These are phyloP conservation scores for Plemyria rubiginata DNA, from an alignment of 2,888 invertebrate genomes.

Conservation along the genomic window DNA sequence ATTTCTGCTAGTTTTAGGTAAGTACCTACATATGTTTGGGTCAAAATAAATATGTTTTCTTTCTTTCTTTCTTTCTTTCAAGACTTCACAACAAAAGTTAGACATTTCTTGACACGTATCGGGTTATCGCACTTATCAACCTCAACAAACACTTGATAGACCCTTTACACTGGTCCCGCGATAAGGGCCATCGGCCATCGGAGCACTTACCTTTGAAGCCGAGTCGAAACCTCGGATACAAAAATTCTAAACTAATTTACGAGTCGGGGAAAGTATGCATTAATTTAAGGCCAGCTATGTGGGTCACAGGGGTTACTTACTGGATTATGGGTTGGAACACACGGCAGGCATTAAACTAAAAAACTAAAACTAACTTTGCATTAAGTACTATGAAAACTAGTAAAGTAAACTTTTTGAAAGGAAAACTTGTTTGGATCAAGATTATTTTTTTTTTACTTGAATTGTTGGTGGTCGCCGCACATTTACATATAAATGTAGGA, in stretches of 20 bases:
- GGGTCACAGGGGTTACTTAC: conserved; percentile 40
- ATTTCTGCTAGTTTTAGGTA: too few relatives aligned
- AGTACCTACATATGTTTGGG: too few relatives aligned
- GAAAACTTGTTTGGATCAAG: too few relatives aligned
- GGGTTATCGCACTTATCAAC: conserved; percentile 9
- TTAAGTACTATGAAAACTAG: too few relatives aligned
- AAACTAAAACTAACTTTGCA: too few relatives aligned
- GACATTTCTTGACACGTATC: neutral
- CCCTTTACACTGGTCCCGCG: conserved; percentile 16
- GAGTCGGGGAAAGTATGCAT: conserved; percentile 39
- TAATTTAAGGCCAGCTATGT: conserved; percentile 40
- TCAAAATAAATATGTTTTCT: too few relatives aligned
- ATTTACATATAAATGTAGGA: too few relatives aligned
- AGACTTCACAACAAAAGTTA: neutral
- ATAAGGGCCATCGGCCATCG: conserved; percentile 28
- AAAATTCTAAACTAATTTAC: conserved; percentile 39
- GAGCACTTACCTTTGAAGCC: conserved; percentile 24
- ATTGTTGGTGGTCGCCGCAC: too few relatives aligned
- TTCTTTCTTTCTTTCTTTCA: too few relatives aligned
- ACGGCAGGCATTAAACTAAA: too few relatives aligned
- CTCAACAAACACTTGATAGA: conserved; percentile 22
- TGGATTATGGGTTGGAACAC: conserved; percentile 12
- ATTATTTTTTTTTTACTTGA: too few relatives aligned
- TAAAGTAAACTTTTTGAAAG: too few relatives aligned
- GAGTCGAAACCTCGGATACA: conserved; percentile 24